These are phyloP conservation scores for Tachina lurida DNA, from an alignment of 2,888 invertebrate genomes.

Conservation along the genomic window DNA sequence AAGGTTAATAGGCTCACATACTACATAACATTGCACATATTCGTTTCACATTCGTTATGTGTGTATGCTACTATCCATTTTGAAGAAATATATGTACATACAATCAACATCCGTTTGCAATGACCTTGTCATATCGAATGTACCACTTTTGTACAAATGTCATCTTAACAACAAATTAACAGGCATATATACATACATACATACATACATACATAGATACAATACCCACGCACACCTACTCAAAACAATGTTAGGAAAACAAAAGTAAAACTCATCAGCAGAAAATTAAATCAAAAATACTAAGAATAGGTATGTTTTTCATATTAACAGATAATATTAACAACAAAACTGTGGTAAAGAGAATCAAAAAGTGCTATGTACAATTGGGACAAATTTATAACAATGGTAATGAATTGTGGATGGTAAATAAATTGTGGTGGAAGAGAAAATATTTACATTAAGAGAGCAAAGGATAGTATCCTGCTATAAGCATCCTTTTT, in stretches of 20 bases:
- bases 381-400: slow-evolving; percentile 1
- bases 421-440: background rate
- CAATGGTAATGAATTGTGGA: slow-evolving; percentile 64
- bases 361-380: background rate
- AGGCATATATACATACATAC: background rate
- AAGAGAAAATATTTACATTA: background rate
- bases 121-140: slow-evolving; percentile 68
- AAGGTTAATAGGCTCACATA: too few relatives aligned
- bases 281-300: slow-evolving; percentile 36
- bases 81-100: background rate
- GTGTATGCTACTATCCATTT: background rate
- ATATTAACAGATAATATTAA: slow-evolving; percentile 31
- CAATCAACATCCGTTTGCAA: slow-evolving; percentile 56
- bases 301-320: slow-evolving; percentile 18
- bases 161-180: slow-evolving; percentile 52
- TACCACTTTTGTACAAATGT: slow-evolving; percentile 54
- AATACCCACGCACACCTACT: background rate
- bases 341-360: slow-evolving; percentile 4
- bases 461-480: slow-evolving; percentile 22
- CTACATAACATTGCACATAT: too few relatives aligned
- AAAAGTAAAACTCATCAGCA: slow-evolving; percentile 47
- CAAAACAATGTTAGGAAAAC: slow-evolving; percentile 27
- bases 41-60: background rate
- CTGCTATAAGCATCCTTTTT: too few relatives aligned
- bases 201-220: background rate